These are phyloP conservation scores for Sisyra terminalis DNA, from an alignment of 2,888 invertebrate genomes.

Conservation along the genomic window DNA sequence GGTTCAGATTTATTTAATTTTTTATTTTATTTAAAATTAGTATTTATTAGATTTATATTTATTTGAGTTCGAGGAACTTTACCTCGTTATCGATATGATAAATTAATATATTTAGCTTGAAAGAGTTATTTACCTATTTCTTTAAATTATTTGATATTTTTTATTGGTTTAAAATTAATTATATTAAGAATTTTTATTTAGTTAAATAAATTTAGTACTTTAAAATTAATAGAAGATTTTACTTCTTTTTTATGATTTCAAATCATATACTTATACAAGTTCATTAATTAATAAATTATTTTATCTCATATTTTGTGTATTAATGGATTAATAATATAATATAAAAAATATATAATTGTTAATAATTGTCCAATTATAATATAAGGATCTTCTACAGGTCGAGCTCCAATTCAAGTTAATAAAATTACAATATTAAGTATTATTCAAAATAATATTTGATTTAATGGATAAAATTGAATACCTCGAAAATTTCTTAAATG, in stretches of 20 bases:
- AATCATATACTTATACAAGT: conserved; percentile 49
- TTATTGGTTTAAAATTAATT: conserved; percentile 34
- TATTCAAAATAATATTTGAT: conserved; percentile 41
- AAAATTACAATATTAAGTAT: conserved; percentile 36
- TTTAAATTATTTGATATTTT: conserved; percentile 44
- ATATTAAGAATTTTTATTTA: conserved; percentile 21
- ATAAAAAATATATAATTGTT: conserved; percentile 39
- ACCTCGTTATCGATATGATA: conserved; percentile 62
- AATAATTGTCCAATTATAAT: conserved; percentile 41
- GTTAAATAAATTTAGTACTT: conserved; percentile 27
- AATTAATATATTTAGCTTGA: conserved; percentile 52
- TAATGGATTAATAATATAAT: conserved; percentile 36
- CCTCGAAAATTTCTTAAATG: conserved; percentile 38
- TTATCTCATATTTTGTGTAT: conserved; percentile 37
- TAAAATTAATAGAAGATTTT: conserved; percentile 38
- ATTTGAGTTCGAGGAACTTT: conserved; percentile 48
- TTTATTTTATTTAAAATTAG: conserved; percentile 36
- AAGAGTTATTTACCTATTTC: conserved; percentile 44
- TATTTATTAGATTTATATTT: conserved; percentile 40
- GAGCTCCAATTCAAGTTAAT: conserved; percentile 56
- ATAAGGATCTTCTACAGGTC: conserved; percentile 50
- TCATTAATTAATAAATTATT: conserved; percentile 39
- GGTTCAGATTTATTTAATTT: conserved; percentile 30
- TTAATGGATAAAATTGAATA: conserved; percentile 41
- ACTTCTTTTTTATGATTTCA: conserved; percentile 50